A percentile compares a stretch with the other conserved stretches of the same genome.
Conservation (phyloP, 2,888 invertebrate genomes). For the Drosophila anomalata region DNA sequence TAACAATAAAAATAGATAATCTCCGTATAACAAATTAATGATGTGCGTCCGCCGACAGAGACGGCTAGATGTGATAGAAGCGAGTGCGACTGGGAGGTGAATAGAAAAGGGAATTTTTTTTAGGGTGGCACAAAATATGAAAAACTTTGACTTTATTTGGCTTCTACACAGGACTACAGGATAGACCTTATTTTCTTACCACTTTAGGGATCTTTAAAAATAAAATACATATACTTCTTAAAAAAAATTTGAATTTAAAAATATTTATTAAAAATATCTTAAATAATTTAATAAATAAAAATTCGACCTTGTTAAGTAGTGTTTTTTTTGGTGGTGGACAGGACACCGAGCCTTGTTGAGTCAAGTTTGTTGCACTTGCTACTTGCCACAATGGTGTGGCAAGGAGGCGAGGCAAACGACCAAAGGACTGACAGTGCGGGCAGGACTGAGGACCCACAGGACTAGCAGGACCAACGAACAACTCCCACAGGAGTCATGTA, state of each 20-base stretch:
- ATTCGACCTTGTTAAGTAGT: constrained; percentile 25
- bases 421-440: neutral
- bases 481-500: constrained; percentile 74
- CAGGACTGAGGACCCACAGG: constrained; percentile 1
- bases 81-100: constrained; percentile 1
- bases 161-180: constrained; percentile 51
- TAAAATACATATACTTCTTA: neutral
- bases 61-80: constrained; percentile 22
- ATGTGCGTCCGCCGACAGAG: constrained; percentile 57
- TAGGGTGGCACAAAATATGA: constrained; percentile 59
- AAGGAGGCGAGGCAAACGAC: neutral
- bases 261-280: too few species aligned
- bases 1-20: constrained; percentile 83
- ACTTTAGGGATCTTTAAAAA: neutral
- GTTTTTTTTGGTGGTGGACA: constrained; percentile 25
- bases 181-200: too few species aligned
- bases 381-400: constrained; percentile 60
- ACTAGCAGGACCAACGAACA: constrained; percentile 36
- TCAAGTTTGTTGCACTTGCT: constrained; percentile 54
- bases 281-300: neutral
- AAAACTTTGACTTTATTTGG: constrained; percentile 46
- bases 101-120: neutral
- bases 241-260: neutral
- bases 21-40: constrained; percentile 82
- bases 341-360: constrained; percentile 8